Conservation (phyloP, 2,888 invertebrate genomes). For the Microplitis manilae region DNA sequence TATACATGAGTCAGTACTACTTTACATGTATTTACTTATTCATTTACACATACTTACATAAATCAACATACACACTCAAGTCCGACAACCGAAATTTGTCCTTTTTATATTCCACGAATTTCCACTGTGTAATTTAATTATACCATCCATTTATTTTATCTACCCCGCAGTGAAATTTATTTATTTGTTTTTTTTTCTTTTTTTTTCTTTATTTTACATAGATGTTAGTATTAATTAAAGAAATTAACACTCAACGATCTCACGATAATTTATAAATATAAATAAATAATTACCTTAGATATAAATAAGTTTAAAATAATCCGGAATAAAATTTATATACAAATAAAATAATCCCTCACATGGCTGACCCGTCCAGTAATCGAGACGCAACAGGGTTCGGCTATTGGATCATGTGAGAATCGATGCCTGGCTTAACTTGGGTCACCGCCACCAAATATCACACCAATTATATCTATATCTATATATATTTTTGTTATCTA, state of each 20-base stretch:
- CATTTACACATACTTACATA: not conserved
- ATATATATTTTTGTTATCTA: not conserved
- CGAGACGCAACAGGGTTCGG: constrained; percentile 36
- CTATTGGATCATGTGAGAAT: constrained; percentile 13
- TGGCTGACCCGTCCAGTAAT: constrained; percentile 29
- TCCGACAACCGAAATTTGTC: not conserved
- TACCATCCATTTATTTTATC: not conserved
- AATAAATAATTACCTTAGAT: not conserved
- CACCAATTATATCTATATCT: not conserved
- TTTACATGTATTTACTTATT: constrained; percentile 1
- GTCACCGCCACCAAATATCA: constrained; percentile 27
- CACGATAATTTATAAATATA: not conserved
- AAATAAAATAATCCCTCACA: not conserved
- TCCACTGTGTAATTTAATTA: not conserved
- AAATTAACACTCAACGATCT: not conserved
- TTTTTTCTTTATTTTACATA: not conserved
- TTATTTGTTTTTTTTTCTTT: not conserved
- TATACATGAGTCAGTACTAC: not conserved
- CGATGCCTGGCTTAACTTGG: constrained; percentile 15
- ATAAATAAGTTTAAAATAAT: not conserved
- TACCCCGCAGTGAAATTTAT: not conserved
- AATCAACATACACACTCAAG: not conserved
- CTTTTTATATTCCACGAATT: not conserved
- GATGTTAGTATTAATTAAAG: not conserved
- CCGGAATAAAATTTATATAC: not conserved